These are phyloP conservation scores for Orthosia incerta DNA, from an alignment of 2,888 invertebrate species.

Conservation along the genomic window DNA sequence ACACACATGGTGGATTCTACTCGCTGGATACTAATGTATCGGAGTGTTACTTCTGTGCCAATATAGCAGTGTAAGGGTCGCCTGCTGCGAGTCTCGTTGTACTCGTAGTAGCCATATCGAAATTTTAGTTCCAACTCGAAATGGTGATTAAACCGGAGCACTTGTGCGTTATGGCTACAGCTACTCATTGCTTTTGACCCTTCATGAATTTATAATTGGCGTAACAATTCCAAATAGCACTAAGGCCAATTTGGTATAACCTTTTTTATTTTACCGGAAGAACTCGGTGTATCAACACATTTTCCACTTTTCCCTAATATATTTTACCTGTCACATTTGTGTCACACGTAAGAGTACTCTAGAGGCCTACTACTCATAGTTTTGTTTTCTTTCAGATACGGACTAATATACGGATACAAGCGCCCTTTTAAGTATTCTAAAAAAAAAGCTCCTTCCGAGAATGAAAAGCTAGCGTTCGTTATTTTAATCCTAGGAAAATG, in stretches of 20 bases:
- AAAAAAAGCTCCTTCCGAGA: not conserved
- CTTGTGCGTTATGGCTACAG: constrained; percentile 40
- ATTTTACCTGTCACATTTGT: constrained; percentile 13
- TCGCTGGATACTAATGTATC: too few relatives aligned
- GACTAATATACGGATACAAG: too few relatives aligned
- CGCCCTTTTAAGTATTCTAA: not conserved
- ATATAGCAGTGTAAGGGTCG: constrained; percentile 4
- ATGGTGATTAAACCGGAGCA: constrained; percentile 56
- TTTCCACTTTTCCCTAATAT: not conserved
- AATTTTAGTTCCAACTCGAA: constrained; percentile 59
- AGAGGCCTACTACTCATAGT: not conserved
- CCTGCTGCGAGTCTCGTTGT: constrained; percentile 43
- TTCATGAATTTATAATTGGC: constrained; percentile 27
- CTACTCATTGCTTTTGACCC: constrained; percentile 26
- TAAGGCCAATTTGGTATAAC: not conserved
- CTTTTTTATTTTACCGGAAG: not conserved
- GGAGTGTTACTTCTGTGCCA: constrained; percentile 28
- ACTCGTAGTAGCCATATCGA: constrained; percentile 48
- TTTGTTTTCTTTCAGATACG: not conserved
- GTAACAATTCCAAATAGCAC: not conserved
- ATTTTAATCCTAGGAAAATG: not conserved
- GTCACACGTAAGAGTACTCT: not conserved
- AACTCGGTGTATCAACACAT: not conserved
- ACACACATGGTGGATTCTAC: too few relatives aligned
- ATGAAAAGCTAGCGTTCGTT: not conserved